phyloP scores from a whole-genome alignment of 64 coral and sea anemone species.

The Pocillopora damicornis region DNA sequence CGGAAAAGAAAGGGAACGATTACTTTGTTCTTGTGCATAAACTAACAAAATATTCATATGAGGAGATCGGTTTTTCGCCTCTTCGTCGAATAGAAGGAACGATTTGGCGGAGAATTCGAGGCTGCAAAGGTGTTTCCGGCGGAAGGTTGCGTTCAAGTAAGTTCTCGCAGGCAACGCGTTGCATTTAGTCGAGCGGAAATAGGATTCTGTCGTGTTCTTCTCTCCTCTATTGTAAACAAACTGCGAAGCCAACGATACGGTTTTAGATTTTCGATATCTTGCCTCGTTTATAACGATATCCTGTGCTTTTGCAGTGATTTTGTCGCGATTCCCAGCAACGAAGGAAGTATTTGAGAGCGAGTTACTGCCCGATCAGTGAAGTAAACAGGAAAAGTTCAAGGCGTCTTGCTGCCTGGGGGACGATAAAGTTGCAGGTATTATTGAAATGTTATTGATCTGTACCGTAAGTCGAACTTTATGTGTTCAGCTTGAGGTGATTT shows the following conservation, averaged over 20 bases:
- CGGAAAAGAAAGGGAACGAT: constrained; percentile 12
- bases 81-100: constrained; percentile 6
- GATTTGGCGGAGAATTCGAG: constrained; percentile 19
- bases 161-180: constrained; percentile 46
- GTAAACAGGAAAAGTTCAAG: constrained; percentile 21
- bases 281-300: neutral
- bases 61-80: neutral
- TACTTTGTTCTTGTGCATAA: neutral
- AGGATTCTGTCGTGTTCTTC: neutral
- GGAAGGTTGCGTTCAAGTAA: constrained; percentile 77
- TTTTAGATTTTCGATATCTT: neutral
- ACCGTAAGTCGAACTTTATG: neutral
- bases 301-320: constrained; percentile 13
- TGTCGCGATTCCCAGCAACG: neutral
- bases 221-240: neutral
- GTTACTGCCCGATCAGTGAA: neutral
- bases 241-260: neutral
- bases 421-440: constrained; percentile 33
- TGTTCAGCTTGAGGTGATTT: neutral
- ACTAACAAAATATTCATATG: neutral
- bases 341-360: constrained; percentile 13
- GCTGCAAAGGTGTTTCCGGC: constrained; percentile 77
- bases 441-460: neutral
- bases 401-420: neutral
- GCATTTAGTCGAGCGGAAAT: constrained; percentile 45